These are phyloP conservation scores for Lampropteryx suffumata DNA, from an alignment of 2,888 invertebrate genomes.

Conservation along the genomic window DNA sequence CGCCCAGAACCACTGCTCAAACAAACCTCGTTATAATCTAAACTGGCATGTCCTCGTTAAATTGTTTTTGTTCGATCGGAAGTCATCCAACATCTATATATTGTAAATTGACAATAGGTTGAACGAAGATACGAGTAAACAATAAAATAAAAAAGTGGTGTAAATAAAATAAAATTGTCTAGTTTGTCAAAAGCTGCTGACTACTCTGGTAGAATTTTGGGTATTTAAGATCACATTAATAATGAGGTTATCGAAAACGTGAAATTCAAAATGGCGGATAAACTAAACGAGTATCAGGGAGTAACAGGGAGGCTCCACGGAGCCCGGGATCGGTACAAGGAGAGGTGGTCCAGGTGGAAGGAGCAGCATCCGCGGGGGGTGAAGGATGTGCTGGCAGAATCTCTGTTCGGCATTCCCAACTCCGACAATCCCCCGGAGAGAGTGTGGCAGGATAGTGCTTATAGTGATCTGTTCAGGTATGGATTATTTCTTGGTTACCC, in stretches of 20 bases:
- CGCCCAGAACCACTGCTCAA: slow-evolving; percentile 29
- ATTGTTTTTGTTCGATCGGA: slow-evolving; percentile 8
- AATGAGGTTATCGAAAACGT: slow-evolving; percentile 2
- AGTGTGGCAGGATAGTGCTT: slow-evolving; percentile 65
- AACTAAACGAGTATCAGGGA: slow-evolving; percentile 91
- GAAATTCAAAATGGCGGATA: slow-evolving; percentile 85
- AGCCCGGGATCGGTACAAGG: slow-evolving; percentile 85
- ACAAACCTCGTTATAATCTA: slow-evolving; percentile 25
- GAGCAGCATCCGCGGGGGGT: slow-evolving; percentile 83
- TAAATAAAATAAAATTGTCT: no score
- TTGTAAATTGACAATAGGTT: no score
- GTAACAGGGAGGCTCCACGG: slow-evolving; percentile 87
- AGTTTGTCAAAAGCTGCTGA: no score
- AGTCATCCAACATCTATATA: no score
- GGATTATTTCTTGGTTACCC: no score
- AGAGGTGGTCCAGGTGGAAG: slow-evolving; percentile 84
- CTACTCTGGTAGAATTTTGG: no score
- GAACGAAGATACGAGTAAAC: no score
- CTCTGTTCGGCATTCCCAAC: slow-evolving; percentile 68
- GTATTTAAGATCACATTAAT: neutral
- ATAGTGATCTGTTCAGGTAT: slow-evolving; percentile 69
- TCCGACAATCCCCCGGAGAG: slow-evolving; percentile 66
- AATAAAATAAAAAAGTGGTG: neutral
- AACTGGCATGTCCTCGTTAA: slow-evolving; percentile 16
- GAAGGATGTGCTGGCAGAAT: slow-evolving; percentile 74